Evolutionary conservation across 92 coral and sea anemone genomes (phyloP).

Genomic region (Virgularia gustaviana): DNA sequence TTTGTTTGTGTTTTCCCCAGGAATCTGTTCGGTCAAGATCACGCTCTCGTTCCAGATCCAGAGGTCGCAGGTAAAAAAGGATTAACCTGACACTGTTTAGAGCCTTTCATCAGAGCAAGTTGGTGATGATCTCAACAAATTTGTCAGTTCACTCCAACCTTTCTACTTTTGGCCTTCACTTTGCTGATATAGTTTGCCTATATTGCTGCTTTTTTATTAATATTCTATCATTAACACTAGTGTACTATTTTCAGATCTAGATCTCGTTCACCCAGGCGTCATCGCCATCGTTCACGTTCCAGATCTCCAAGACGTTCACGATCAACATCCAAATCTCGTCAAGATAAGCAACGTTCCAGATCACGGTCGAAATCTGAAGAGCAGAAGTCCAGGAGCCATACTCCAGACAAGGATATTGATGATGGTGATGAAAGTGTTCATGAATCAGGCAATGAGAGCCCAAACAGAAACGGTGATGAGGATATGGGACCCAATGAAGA

Average conservation of each 20-base stretch:
- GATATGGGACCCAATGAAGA: constrained; percentile 64
- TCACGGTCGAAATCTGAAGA: constrained; percentile 60
- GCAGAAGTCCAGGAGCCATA: constrained; percentile 63
- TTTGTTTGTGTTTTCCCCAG: not conserved
- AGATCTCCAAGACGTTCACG: constrained; percentile 54
- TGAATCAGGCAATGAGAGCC: constrained; percentile 47
- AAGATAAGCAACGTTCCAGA: constrained; percentile 54
- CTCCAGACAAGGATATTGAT: constrained; percentile 63
- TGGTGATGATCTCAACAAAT: no score
- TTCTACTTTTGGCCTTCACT: no score
- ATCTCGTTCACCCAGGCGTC: constrained; percentile 89
- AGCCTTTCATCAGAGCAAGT: no score
- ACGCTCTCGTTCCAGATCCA: constrained; percentile 70
- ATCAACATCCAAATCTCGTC: constrained; percentile 55
- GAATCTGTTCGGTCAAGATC: constrained; percentile 41
- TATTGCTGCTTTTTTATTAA: no score
- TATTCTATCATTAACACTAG: no score
- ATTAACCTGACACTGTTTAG: no score
- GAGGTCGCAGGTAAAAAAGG: constrained; percentile 25
- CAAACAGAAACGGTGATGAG: constrained; percentile 45
- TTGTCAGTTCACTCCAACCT: no score
- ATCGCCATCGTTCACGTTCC: constrained; percentile 64
- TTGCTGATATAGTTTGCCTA: no score
- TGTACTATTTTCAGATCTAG: constrained; percentile 31
- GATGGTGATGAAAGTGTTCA: constrained; percentile 60